Conservation (phyloP, 2,113 vertebrate species). For the Andinoacara biseriatus region DNA sequence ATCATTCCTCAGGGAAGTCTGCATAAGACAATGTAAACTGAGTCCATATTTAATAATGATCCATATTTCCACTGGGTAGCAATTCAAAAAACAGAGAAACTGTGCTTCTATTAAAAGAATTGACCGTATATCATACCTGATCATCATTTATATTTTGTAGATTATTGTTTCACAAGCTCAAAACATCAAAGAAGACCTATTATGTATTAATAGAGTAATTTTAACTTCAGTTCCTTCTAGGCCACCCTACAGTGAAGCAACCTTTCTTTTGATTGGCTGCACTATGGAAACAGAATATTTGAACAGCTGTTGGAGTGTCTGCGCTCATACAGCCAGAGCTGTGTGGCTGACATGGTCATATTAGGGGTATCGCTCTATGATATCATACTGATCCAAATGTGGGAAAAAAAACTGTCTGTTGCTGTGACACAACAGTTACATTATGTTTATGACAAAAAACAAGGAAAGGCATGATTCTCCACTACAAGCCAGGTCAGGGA, state of each 20-base stretch:
- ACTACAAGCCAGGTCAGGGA: not conserved
- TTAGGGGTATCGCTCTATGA: not conserved
- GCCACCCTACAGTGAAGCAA: not conserved
- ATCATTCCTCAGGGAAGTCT: not conserved
- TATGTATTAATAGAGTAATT: not conserved
- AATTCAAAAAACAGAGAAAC: fast-evolving
- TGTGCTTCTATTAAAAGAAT: not conserved
- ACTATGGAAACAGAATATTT: not conserved
- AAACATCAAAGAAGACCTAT: not conserved
- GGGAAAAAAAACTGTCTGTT: not conserved
- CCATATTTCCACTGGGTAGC: not conserved
- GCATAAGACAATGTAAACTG: not conserved
- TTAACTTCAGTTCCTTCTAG: not conserved
- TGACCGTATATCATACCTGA: not conserved
- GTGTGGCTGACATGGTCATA: not conserved
- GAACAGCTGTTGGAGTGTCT: not conserved
- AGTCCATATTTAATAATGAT: not conserved
- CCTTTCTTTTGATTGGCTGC: not conserved
- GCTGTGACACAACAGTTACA: not conserved
- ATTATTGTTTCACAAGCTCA: not conserved
- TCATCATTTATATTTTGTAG: not conserved
- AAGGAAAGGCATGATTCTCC: not conserved
- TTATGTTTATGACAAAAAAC: not conserved
- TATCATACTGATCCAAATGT: not conserved
- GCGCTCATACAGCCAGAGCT: not conserved